Evolutionary conservation across 2,888 invertebrate genomes (phyloP), one percentile per base, ranked within the genome.

Genomic region (Xanthia togata): DNA sequence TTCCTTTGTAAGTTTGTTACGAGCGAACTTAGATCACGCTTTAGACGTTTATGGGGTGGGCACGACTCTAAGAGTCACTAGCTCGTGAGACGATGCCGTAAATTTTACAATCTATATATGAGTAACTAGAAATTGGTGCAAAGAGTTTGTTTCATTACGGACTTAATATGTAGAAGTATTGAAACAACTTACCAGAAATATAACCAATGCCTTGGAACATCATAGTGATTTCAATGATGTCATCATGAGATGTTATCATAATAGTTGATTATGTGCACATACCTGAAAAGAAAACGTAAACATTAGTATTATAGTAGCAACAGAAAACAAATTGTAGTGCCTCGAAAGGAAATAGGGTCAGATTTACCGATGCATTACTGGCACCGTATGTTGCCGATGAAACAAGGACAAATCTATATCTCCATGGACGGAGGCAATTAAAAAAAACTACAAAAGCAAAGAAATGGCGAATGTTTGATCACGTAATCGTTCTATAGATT

Each of bases 1-100:
- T 85, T 88, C 81, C 82, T 82, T 88, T 81, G 79, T 81, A 78
- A 81, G 76, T 81, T 73, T 72, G 82, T 82, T 83, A 78, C 82
- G 67, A 84, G 70, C 74, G 50, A 68, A 70, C 70, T 72, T 74
- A 44, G 76, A 82, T 83, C 85, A 85, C 85, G 83, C 73, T 78
- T 69, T 41, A 59, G 67, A 64, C 78, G 38, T 77, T 86, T 81
- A 86, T 86, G 78, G 69, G 50, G 55, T 79, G 69, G 35, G 68
- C 76, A 85, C 85, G 83, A 78, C 41, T 78, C 26, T 31, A 20
- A 53, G 62, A 70, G 62, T 55, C 68, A 62, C 41, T 68, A 60
- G 68, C 53, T 81, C 81, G 64, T 76, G 72, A 73, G 71, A 73
- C 55, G 44, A 53, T 68, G 26, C 57, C 65, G 60, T 84, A 68